Conservation (phyloP, 2,797 vertebrate species). For the Helostoma temminkii region DNA sequence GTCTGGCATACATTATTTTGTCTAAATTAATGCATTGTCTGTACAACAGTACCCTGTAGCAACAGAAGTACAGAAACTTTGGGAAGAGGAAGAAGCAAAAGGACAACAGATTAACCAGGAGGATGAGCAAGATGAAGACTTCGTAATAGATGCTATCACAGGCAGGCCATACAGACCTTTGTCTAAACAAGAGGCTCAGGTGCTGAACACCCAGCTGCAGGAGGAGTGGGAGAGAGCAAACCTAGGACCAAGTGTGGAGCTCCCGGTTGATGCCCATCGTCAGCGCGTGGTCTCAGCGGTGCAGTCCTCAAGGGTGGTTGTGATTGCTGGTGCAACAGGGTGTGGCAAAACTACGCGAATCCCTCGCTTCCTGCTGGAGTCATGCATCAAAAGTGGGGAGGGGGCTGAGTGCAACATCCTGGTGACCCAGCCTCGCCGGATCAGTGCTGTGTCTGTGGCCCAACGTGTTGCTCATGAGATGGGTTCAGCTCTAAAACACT, state of each 20-base stretch:
- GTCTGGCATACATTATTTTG: too few relatives aligned
- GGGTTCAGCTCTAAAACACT: slow-evolving; percentile 88
- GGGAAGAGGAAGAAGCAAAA: slow-evolving; percentile 78
- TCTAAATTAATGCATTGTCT: neutral
- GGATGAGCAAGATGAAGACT: slow-evolving; percentile 82
- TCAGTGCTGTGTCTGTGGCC: slow-evolving; percentile 95
- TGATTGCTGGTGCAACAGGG: slow-evolving; percentile 95
- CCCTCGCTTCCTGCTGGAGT: slow-evolving; percentile 94
- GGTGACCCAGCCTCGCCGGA: slow-evolving; percentile 95
- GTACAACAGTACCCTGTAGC: slow-evolving; percentile 88
- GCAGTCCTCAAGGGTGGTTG: slow-evolving; percentile 88
- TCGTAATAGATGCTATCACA: slow-evolving; percentile 89
- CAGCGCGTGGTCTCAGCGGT: slow-evolving; percentile 88
- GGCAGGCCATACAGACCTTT: slow-evolving; percentile 85
- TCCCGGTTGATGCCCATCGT: slow-evolving; percentile 91
- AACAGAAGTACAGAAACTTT: slow-evolving; percentile 83
- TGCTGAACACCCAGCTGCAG: slow-evolving; percentile 83
- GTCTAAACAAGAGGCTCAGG: slow-evolving; percentile 74
- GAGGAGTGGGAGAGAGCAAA: slow-evolving; percentile 87
- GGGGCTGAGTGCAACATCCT: slow-evolving; percentile 93
- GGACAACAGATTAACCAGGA: slow-evolving; percentile 50
- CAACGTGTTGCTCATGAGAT: slow-evolving; percentile 94
- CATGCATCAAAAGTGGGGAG: slow-evolving; percentile 80
- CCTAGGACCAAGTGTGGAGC: slow-evolving; percentile 73
- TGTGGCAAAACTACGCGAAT: slow-evolving; percentile 97